Evolutionary conservation across 1,140 invertebrate species (phyloP), one percentile per base, ranked within the genome.

Genomic region (Amyelois transitella): DNA sequence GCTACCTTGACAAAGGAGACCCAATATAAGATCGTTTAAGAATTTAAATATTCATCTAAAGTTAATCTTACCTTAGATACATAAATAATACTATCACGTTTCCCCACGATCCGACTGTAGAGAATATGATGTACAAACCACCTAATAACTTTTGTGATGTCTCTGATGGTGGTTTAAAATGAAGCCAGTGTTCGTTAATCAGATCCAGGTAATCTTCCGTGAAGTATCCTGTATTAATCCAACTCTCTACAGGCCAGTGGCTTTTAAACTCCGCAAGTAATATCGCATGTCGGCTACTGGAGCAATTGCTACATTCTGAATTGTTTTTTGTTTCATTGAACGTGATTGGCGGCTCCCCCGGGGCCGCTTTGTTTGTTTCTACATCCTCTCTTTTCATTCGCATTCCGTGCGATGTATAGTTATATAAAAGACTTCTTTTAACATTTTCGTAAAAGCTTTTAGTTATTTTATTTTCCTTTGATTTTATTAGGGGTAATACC

Each of bases 161-260:
- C 18, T 85, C 79, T 20, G 68, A 66, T 0, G 92, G 91, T 21
- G 92, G 92, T 7, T 88, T 82, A 69, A 92, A 93, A 60, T 90
- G 75, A 49, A 94, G 73, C 93, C 93, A 94, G 65, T 93, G 92
- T 4, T 89, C 75, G 74, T 93, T 92, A 24, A 94, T 92, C 24
- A 89, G 75, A 20, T 89, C 66, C 53, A 93, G 77, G 64, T 91
- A 92, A 48, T 90, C 87, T 17, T 91, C 89, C 14, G 86, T 82
- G 60, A 91, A 91, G 61, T 81, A 89, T 17, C 90, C 90, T 24
- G 75, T 63, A 17, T 82, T 59, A 50, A 71, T 77, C 91, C 91
- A 92, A 38, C 65, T 65, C 22, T 75, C 64, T 5, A 91, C 74
- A 0, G 91, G 90, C 83, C 89, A 91, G 19, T 69, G 51, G 51